Percentiles rank a stretch among this genome's conserved stretches.
Evolutionary conservation across 2,888 invertebrate species (phyloP).

Genomic region (Harpagoxenus sublaevis): DNA sequence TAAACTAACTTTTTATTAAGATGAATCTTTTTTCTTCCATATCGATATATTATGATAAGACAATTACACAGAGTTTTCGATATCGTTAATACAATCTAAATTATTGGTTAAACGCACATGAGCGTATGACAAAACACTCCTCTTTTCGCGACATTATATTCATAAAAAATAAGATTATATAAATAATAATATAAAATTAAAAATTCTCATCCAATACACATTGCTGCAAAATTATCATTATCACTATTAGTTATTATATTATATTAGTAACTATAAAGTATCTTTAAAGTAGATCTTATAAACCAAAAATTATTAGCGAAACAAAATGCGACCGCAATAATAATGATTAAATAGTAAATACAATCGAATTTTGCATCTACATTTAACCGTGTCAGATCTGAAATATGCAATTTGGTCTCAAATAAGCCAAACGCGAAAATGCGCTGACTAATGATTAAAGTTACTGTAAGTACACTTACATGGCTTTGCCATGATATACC

Average conservation of each 20-base stretch:
- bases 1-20: no score
- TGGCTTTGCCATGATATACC: no score
- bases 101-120: no score
- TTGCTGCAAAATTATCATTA: conserved; percentile 9
- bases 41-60: no score
- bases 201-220: neutral
- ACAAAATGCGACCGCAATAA: neutral
- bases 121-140: neutral
- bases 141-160: neutral
- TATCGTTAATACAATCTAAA: no score
- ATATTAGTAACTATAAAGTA: neutral
- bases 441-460: conserved; percentile 37
- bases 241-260: neutral
- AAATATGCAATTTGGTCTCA: conserved; percentile 68
- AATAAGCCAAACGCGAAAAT: conserved; percentile 19
- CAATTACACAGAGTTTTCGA: no score
- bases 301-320: neutral
- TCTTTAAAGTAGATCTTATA: neutral
- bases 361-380: neutral
- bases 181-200: conserved; percentile 19
- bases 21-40: no score
- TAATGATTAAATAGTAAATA: neutral
- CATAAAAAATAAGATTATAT: neutral
- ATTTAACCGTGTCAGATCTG: conserved; percentile 2
- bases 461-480: conserved; percentile 72